Evolutionary conservation across 2,888 invertebrate genomes (phyloP), one percentile per base, ranked within the genome.

Genomic region (Yponomeuta malinellus): DNA sequence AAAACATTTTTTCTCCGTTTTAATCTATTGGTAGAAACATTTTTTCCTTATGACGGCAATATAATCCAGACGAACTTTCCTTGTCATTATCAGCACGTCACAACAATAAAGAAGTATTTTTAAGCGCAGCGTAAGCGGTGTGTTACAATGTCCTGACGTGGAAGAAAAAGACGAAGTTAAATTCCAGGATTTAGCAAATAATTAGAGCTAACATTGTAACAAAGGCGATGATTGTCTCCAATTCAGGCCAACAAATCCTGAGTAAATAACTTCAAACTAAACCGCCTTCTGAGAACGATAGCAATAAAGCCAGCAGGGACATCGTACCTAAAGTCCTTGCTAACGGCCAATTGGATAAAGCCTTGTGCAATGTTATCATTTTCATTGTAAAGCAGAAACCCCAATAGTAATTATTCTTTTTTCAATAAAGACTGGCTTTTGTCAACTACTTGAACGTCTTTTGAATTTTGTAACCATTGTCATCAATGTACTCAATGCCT

Each of bases 151-250:
- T 59, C 52, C 15, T 15, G 15, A 59, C 52, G 15, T 59, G 52
- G 52, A 15, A 59, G 43, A 59, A 59, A 59, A 59, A 12, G 52
- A 59, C 5, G 10, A 65, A 23, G 29, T 29, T 12, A 43, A 70
- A 71, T 70, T 73, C 73, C 73, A 72, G 70, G 71, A 59, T 75
- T 69, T 69, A 70, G 63, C 64, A 12, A 72, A 74, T 75, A 81
- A 82, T 82, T 83, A 80, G 81, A 81, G 78, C 74, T 71, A 78
- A 84, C 83, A 80, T 78, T 82, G 83, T 84, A 81, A 78, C 73
- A 73, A 77, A 77, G 74, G 74, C 76, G 74, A 59, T 75, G 77
- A 74, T 74, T 73, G 74, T 77, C 75, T 74, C 67, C 52, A 68
- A 72, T 65, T 52, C 63, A 67, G 67, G 70, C 69, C 70, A 72